Conservation (phyloP, 35 echinoderm and acorn worm species). For the Apostichopus californicus region DNA sequence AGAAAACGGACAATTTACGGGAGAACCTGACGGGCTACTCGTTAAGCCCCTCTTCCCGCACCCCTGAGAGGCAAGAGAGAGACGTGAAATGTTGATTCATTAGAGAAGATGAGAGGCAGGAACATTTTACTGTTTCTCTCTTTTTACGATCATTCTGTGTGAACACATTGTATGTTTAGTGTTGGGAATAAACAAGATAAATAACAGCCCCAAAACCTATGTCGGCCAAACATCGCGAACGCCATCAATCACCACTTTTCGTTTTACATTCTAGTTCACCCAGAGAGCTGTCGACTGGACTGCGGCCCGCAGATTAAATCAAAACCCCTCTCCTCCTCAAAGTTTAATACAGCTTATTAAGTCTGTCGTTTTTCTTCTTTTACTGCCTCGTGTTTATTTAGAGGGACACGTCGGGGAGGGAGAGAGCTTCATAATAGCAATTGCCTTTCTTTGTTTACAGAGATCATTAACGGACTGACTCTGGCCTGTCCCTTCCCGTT, state of each 20-base stretch:
- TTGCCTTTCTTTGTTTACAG: constrained; percentile 26
- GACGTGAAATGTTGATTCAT: background rate
- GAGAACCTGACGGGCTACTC: constrained; percentile 11
- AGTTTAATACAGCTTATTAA: background rate
- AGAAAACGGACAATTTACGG: background rate
- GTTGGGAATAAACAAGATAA: background rate
- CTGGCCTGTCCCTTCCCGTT: background rate
- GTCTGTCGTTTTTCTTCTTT: constrained; percentile 8
- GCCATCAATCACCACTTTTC: background rate
- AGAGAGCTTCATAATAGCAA: background rate
- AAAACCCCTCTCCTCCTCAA: background rate
- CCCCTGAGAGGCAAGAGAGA: constrained; percentile 11
- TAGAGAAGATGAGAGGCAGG: too few species aligned
- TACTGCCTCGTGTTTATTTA: constrained; percentile 13
- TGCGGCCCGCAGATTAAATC: background rate
- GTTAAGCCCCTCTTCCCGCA: constrained; percentile 3
- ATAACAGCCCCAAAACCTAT: too few species aligned
- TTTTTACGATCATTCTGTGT: constrained; percentile 19
- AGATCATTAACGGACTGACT: constrained; percentile 1
- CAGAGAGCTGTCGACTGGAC: background rate
- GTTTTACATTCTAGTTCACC: too few species aligned
- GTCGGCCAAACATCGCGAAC: too few species aligned
- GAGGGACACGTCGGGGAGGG: constrained; percentile 13
- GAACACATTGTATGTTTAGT: constrained; percentile 10
- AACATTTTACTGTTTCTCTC: background rate